Base-by-base conservation (phyloP, 1,140 invertebrate genomes). In the Leguminivora glycinivorella region DNA sequence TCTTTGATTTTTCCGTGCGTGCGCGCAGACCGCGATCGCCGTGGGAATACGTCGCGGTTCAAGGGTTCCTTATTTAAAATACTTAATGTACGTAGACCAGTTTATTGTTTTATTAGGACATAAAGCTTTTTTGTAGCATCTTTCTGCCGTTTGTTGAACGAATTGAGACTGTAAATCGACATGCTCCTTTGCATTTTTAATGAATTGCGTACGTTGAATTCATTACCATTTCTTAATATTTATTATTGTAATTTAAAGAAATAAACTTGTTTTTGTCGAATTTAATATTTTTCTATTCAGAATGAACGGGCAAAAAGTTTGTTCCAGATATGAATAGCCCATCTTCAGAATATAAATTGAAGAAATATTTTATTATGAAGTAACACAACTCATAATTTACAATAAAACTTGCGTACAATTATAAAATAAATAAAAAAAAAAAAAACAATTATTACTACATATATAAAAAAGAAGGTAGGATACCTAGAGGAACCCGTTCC, bases 21-120 rank as follows among this genome's bases (percentile, higher is more conserved):
- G 70, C 74, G 68, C 73, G 74, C 72, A 70, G 70, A 73, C 74
- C 70, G 60, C 72, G 83, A 86, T 85, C 84, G 78, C 79, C 87
- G 87, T 89, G 87, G 85, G 87, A 89, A 89, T 79, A 73, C 79
- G 85, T 89, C 72, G 77, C 86, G 86, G 81, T 82, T 85, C 85
- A 81, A 73, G 77, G 77, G 76, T 75, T 80, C 68, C 72, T 76
- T 74, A 52, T 52, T 52, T 80, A 77, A 67, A 56, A 69, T 63
- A 63, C 58, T 63, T 63, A 63, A 31, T 60, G 34, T 29, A 31
- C 17, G 40, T 43, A 17, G 40, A 43, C 40, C 6, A 3, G 40
- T 43, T 43, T 43, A 43, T 43, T 43, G 40, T 43, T 43, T 43
- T 43, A 43, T 43, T 43, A 43, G 5, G 40, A 17, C 40, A 17